Conservation (phyloP, 2,797 vertebrate species). For the Phyllotis vaccarum region DNA sequence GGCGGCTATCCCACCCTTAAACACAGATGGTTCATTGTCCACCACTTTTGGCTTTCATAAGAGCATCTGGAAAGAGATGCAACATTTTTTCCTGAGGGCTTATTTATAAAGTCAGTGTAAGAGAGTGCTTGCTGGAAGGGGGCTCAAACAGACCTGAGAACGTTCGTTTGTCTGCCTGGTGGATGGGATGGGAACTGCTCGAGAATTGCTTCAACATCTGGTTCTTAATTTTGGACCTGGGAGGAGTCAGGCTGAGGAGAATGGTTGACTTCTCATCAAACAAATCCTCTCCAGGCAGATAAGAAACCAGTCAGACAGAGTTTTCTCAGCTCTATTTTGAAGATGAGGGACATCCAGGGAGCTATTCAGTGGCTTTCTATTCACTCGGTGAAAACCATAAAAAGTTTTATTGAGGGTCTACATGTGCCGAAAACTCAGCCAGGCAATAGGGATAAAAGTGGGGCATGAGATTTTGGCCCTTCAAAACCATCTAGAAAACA, state of each 20-base stretch:
- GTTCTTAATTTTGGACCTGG: constrained; percentile 79
- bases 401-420: neutral
- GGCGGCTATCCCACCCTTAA: constrained; percentile 77
- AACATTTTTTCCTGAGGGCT: constrained; percentile 63
- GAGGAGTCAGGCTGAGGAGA: constrained; percentile 81
- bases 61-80: constrained; percentile 76
- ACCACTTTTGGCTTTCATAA: constrained; percentile 72
- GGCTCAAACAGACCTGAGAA: constrained; percentile 73
- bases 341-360: neutral
- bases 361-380: neutral
- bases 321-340: constrained; percentile 71
- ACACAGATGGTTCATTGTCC: constrained; percentile 69
- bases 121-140: constrained; percentile 71
- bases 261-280: constrained; percentile 79
- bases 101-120: constrained; percentile 85
- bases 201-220: constrained; percentile 52
- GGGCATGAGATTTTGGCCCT: neutral
- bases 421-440: neutral
- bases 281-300: constrained; percentile 77
- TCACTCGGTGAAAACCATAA: neutral
- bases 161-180: constrained; percentile 7
- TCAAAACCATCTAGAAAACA: neutral
- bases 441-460: neutral
- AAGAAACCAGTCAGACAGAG: constrained; percentile 78
- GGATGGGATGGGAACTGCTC: neutral